Percentiles rank a stretch among this genome's conserved stretches.
These are phyloP conservation scores for Chrysolina oricalcia DNA, from an alignment of 2,888 invertebrate species.

Conservation along the genomic window DNA sequence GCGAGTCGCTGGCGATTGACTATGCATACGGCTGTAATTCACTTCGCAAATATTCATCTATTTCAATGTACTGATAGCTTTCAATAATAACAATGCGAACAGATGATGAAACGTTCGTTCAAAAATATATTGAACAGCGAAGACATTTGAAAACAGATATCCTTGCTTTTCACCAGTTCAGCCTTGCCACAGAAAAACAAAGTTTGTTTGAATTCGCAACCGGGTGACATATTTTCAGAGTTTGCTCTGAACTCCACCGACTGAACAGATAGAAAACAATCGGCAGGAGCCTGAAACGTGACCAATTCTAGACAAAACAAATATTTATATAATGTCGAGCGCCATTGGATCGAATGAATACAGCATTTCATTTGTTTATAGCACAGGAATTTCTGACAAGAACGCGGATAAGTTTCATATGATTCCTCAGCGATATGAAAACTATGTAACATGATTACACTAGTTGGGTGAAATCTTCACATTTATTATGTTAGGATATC, in stretches of 20 bases:
- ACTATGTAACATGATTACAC: too few relatives aligned
- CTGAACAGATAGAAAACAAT: neutral
- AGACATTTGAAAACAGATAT: too few relatives aligned
- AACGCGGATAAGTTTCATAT: neutral
- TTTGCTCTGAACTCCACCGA: neutral
- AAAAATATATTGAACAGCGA: too few relatives aligned
- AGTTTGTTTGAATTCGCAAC: neutral
- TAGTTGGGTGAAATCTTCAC: neutral
- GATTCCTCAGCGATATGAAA: too few relatives aligned
- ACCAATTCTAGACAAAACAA: neutral
- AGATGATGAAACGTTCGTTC: too few relatives aligned
- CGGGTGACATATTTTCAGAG: neutral
- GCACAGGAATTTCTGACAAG: neutral
- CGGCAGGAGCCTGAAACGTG: neutral
- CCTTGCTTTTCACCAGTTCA: too few relatives aligned
- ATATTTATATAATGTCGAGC: neutral
- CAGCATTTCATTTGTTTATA: neutral
- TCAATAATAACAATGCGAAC: too few relatives aligned
- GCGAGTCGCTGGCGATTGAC: too few relatives aligned
- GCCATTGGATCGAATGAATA: neutral
- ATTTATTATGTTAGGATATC: neutral
- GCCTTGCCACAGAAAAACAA: too few relatives aligned
- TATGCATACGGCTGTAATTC: too few relatives aligned
- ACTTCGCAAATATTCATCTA: too few relatives aligned
- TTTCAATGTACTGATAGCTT: too few relatives aligned